Evolutionary conservation across 2,113 vertebrate species (phyloP).

Genomic region (Phalacrocorax carbo): DNA sequence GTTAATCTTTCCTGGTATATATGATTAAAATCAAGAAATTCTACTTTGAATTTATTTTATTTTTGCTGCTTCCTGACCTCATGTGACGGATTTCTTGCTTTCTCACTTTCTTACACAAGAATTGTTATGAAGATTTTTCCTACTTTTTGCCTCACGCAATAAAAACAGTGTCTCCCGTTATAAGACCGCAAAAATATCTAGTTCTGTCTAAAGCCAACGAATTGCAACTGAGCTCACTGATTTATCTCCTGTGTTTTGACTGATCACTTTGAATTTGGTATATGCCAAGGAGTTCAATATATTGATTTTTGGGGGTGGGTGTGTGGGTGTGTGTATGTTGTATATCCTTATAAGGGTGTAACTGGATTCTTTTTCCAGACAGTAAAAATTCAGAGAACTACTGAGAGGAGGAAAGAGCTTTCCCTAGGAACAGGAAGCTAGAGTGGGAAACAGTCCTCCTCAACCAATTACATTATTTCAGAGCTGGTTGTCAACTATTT

Average conservation of each 20-base stretch:
- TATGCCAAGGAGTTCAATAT: constrained; percentile 34
- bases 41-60: not conserved
- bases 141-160: not conserved
- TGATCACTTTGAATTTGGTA: constrained; percentile 67
- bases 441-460: not conserved
- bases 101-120: not conserved
- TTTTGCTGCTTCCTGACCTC: not conserved
- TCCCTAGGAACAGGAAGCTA: not conserved
- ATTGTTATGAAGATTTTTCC: not conserved
- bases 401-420: constrained; percentile 8
- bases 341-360: constrained; percentile 22
- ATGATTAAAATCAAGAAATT: not conserved
- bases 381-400: constrained; percentile 45
- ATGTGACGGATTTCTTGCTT: not conserved
- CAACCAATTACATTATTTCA: constrained; percentile 23
- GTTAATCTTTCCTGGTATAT: not conserved
- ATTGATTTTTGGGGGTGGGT: not conserved
- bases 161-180: not conserved
- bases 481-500: constrained; percentile 17
- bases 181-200: constrained; percentile 28
- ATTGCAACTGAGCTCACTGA: constrained; percentile 30
- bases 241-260: constrained; percentile 61
- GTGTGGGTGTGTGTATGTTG: not conserved
- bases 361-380: constrained; percentile 2
- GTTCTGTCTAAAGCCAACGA: constrained; percentile 16